Conservation (phyloP, 2,113 vertebrate species). For the Formicarius rufipectus region DNA sequence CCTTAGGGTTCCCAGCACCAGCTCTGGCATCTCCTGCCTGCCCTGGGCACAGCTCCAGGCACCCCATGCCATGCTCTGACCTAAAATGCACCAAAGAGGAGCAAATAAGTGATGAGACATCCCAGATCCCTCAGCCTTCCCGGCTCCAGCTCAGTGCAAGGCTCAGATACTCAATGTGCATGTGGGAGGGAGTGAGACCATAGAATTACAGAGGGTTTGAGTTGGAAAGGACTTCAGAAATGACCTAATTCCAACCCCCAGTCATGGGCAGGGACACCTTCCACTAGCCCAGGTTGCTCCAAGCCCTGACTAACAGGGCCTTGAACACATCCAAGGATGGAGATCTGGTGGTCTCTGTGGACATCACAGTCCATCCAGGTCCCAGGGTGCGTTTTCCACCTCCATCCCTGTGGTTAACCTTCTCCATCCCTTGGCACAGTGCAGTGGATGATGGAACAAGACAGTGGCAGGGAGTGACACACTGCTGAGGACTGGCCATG, state of each 20-base stretch:
- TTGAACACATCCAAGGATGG: not conserved
- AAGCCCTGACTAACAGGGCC: not conserved
- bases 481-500: not conserved
- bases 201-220: not conserved
- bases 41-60: not conserved
- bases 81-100: not conserved
- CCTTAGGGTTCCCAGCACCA: not conserved
- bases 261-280: not conserved
- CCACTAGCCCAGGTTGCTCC: not conserved
- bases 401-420: not conserved
- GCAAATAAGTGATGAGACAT: not conserved
- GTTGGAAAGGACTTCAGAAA: not conserved
- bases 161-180: not conserved
- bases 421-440: not conserved
- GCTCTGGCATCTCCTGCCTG: not conserved
- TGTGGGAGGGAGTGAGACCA: not conserved
- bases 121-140: not conserved
- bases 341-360: not conserved
- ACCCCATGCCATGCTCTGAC: not conserved
- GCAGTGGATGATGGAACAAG: fast-evolving
- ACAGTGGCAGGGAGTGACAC: fast-evolving
- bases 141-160: not conserved
- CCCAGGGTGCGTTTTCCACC: not conserved
- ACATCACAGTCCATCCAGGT: fast-evolving
- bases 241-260: fast-evolving